Evolutionary conservation across 1,140 invertebrate genomes (phyloP), one percentile per base, ranked within the genome.

Genomic region (Drosophila chauvacae): DNA sequence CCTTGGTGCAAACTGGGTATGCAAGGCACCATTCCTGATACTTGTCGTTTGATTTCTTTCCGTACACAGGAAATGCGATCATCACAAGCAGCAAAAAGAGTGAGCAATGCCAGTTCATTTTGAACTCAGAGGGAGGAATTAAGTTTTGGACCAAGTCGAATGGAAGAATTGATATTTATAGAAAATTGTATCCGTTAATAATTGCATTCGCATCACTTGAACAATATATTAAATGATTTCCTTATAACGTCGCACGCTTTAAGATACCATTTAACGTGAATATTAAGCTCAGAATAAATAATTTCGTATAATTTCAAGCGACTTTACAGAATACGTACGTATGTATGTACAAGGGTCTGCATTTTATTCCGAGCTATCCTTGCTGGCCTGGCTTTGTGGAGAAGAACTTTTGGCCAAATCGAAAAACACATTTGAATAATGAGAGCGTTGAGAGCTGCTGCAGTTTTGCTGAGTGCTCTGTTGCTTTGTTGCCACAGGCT

Each of bases 391-490:
- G 18, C 26, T 28, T 9, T 48, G 42, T 18, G 10, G 4, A 13
- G 7, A 3, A 35, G 20, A 42, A 35, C 63, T 70, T 70, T 39
- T 47, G 58, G 39, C 55, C 37, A 41, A 50, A 51, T 45, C 59
- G 63, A 77, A 80, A 68, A 62, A 70, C 68, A 75, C 81, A 85
- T 85, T 85, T 85, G 82, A 81, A 85, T 85, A 86, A 86, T 86
- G 82, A 86, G 44, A 28, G 78, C 61, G 56, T 65, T 62, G 81
- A 66, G 81, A 50, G 59, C 50, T 73, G 44, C 28, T 55, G 62
- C 48, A 70, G 63, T 68, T 70, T 68, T 23, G 48, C 48, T 56
- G 48, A 70, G 66, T 70, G 63, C 66, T 70, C 48, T 68, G 66
- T 55, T 70, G 62, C 66, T 44, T 68, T 70, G 63, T 70, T 70